Evolutionary conservation across 2,113 vertebrate genomes (phyloP).

Genomic region (Petrocephalus zakoni): DNA sequence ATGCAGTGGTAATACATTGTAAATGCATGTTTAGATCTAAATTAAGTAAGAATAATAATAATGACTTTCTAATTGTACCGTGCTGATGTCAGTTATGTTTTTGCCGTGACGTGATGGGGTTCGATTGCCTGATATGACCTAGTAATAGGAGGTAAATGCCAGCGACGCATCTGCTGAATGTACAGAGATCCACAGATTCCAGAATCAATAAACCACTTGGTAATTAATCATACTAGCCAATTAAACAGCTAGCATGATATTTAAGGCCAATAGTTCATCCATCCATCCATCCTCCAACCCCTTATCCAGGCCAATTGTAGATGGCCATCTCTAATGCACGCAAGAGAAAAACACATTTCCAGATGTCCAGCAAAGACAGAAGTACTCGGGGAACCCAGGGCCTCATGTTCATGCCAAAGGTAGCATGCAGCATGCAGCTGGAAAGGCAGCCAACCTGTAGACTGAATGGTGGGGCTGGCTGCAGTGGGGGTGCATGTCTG

Average conservation of each 20-base stretch:
- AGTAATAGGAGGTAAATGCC: not conserved
- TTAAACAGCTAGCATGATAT: not conserved
- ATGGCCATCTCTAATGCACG: not conserved
- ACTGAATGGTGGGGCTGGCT: not conserved
- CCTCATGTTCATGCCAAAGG: not conserved
- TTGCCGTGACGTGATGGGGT: not conserved
- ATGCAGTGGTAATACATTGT: not conserved
- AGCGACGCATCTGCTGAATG: not conserved
- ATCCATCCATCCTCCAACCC: not conserved
- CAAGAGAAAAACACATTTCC: not conserved
- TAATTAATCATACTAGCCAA: not conserved
- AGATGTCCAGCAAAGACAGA: not conserved
- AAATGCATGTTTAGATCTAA: not conserved
- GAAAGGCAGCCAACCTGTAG: not conserved
- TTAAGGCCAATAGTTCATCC: not conserved
- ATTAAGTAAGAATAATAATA: not conserved
- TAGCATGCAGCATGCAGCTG: not conserved
- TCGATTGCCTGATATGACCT: not conserved
- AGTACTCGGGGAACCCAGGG: not conserved
- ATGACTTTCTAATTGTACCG: not conserved
- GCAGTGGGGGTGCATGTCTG: not conserved
- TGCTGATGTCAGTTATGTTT: not conserved
- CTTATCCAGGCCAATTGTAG: not conserved
- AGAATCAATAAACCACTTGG: not conserved
- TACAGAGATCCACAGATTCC: not conserved